A percentile compares a stretch with the other conserved stretches of the same genome.
phyloP scores from a whole-genome alignment of 1,140 invertebrate genomes.

The Bombus waltoni region DNA sequence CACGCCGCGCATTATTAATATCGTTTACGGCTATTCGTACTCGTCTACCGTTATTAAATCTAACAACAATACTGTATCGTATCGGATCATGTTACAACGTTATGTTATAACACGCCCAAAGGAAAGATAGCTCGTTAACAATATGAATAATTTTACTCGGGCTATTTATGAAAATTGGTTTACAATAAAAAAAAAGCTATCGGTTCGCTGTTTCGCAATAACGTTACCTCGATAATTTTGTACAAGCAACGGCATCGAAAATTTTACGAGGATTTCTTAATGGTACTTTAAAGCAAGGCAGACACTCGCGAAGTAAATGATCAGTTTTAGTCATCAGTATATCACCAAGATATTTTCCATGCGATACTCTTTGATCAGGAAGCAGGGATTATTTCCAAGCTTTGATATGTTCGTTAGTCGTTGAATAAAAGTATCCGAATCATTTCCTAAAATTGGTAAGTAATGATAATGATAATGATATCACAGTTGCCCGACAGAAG shows the following conservation, averaged over 20 bases:
- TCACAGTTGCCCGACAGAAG: too few relatives aligned
- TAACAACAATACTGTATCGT: not conserved
- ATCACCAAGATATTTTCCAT: conserved; percentile 29
- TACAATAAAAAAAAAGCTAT: conserved; percentile 41
- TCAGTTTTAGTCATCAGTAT: conserved; percentile 43
- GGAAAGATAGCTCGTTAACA: conserved; percentile 24
- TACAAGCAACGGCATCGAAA: conserved; percentile 48
- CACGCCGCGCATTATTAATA: conserved; percentile 2
- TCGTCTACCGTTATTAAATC: conserved; percentile 13
- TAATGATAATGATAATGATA: too few relatives aligned
- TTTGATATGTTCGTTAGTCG: not conserved
- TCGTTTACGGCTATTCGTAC: not conserved
- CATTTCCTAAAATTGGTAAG: not conserved
- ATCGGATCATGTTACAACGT: not conserved
- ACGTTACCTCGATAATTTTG: conserved; percentile 52
- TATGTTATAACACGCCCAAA: not conserved
- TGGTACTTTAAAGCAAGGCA: conserved; percentile 43
- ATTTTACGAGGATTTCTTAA: conserved; percentile 53
- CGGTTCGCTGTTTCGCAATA: conserved; percentile 32
- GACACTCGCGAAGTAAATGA: conserved; percentile 30
- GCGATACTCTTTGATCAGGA: not conserved
- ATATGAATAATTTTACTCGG: conserved; percentile 18
- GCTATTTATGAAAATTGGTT: conserved; percentile 42
- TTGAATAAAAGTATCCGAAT: not conserved
- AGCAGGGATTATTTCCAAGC: not conserved